Evolutionary conservation across 2,113 vertebrate species (phyloP), one percentile per base, ranked within the genome.

Genomic region (Chaetodon trifascialis): DNA sequence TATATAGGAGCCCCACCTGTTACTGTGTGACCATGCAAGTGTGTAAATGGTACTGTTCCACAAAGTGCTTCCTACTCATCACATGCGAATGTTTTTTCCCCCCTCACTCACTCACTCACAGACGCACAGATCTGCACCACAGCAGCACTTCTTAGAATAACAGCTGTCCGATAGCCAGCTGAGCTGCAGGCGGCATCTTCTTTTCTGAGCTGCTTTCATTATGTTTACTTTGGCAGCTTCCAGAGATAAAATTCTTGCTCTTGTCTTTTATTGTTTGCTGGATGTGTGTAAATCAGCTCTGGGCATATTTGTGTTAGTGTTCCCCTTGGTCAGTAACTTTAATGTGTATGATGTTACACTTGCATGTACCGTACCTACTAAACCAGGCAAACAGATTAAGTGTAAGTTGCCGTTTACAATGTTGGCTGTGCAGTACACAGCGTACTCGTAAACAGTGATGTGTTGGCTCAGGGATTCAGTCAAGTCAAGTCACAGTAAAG

Each of bases 151-250:
- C 78, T 85, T 65, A 64, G 71, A 82, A 80, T 77, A 84, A 79
- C 77, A 75, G 11, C 47, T 3, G n/a, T 55, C 64, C 23, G 42
- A 80, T 64, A 82, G 73, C 86, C 71, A 80, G 65, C 73, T n/a
- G 62, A 76, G 86, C 86, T 62, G 59, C 42, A 77, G 72, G 81
- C 67, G 11, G 38, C 65, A 55, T 73, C n/a, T 49, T 69, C 60
- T 65, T 70, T 51, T 69, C 59, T 67, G 51, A 38, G 36, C 78
- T 82, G 65, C 76, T 55, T 76, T 79, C 55, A 38, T 46, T 69
- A 15, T 75, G 63, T 73, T 81, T 83, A 77, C 59, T 68, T 80
- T 85, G 88, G 86, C 84, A 86, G 54, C 64, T 54, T 76, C 62
- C 36, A 25, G 0, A 84, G 67, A 85, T 66, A 60, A 66, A 79